These are phyloP conservation scores for Drosophila percnosoma DNA, from an alignment of 2,888 invertebrate species.

Conservation along the genomic window DNA sequence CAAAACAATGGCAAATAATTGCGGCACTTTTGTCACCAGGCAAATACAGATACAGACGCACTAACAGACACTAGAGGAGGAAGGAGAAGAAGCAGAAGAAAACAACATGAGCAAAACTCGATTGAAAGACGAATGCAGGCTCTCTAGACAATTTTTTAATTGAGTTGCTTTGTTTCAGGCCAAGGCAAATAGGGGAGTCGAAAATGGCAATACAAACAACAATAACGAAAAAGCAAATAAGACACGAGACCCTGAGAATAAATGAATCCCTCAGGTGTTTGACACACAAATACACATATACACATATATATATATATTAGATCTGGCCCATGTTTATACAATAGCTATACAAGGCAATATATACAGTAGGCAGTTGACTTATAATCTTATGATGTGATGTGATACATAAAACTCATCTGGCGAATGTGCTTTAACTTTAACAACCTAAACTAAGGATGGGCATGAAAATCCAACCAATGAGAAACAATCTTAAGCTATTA, in stretches of 20 bases:
- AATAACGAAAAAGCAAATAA: conserved; percentile 7
- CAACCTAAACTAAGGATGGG: background rate
- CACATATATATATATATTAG: background rate
- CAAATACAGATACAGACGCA: conserved; percentile 1
- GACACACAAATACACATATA: no score
- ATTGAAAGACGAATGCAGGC: conserved; percentile 13
- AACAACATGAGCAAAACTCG: conserved; percentile 16
- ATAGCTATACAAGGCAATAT: background rate
- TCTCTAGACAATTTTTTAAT: conserved; percentile 41
- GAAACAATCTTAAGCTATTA: background rate
- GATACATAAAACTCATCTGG: background rate
- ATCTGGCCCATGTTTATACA: conserved; percentile 9
- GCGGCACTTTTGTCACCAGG: conserved; percentile 53
- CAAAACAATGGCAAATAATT: conserved; percentile 69
- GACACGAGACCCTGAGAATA: conserved; percentile 22
- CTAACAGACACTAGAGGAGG: background rate
- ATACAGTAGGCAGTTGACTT: conserved; percentile 7
- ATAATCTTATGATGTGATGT: conserved; percentile 7
- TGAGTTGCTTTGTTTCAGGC: conserved; percentile 47
- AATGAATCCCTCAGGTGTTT: conserved; percentile 3
- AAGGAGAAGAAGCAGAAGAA: conserved; percentile 1
- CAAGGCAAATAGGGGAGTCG: conserved; percentile 19
- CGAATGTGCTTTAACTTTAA: background rate
- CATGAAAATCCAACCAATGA: background rate
- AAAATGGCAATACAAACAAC: background rate